phyloP scores from a whole-genome alignment of 23 tunicate species.

The Ciona savignyi region DNA sequence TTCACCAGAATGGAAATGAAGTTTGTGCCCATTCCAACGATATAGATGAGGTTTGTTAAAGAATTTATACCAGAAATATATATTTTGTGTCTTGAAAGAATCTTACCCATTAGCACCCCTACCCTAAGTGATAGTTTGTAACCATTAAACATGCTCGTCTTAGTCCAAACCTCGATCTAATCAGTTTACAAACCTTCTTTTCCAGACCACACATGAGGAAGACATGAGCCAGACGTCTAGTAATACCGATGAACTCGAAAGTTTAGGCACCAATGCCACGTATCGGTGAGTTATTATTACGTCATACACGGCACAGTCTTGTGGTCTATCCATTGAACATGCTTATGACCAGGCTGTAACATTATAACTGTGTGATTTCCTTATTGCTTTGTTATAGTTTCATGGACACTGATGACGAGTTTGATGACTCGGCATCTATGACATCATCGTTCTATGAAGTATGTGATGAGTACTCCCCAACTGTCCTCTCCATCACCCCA shows the following conservation, averaged over 20 bases:
- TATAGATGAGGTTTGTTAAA: too few species aligned
- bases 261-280: too few species aligned
- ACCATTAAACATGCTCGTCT: too few species aligned
- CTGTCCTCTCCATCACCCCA: slow-evolving; percentile 51
- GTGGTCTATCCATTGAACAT: too few species aligned
- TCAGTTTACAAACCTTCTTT: not conserved
- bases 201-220: not conserved
- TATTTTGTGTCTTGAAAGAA: not conserved
- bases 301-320: too few species aligned
- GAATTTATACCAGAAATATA: too few species aligned
- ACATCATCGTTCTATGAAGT: slow-evolving; percentile 85
- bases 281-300: too few species aligned
- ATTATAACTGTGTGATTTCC: not conserved
- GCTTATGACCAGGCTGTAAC: too few species aligned
- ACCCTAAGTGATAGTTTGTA: too few species aligned
- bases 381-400: slow-evolving; percentile 5
- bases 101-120: too few species aligned
- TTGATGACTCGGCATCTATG: slow-evolving; percentile 55
- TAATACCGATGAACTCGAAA: slow-evolving; percentile 24
- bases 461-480: slow-evolving; percentile 54
- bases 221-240: slow-evolving; percentile 38
- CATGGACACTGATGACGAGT: slow-evolving; percentile 37
- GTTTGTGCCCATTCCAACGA: not conserved
- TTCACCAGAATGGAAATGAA: not conserved
- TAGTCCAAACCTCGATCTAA: too few species aligned